A percentile compares a stretch with the other conserved stretches of the same genome.
Conservation (phyloP, 1,140 invertebrate genomes). For the Calephelis nemesis region DNA sequence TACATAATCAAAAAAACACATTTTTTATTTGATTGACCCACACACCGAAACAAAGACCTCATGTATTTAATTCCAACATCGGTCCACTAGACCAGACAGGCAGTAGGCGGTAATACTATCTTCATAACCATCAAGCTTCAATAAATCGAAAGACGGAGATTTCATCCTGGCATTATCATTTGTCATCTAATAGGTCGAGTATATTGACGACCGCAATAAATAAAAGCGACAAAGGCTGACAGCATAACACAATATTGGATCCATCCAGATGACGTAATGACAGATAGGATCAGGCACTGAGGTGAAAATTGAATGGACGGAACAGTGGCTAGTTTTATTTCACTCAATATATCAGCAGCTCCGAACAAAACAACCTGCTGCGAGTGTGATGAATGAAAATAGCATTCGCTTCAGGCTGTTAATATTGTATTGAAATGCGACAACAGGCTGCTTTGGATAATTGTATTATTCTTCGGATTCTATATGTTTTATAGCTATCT, state of each 20-base stretch:
- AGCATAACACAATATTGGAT: slow-evolving; percentile 45
- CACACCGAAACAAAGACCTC: no score
- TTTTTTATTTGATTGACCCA: no score
- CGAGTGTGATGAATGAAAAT: slow-evolving; percentile 48
- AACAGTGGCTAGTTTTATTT: slow-evolving; percentile 51
- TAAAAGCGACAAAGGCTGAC: slow-evolving; percentile 49
- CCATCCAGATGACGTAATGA: slow-evolving; percentile 48
- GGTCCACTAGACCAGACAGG: no score
- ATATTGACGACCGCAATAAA: slow-evolving; percentile 41
- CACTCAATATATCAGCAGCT: slow-evolving; percentile 56
- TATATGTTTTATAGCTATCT: not conserved
- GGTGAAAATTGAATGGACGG: slow-evolving; percentile 42
- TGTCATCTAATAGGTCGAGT: slow-evolving; percentile 14
- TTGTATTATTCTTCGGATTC: slow-evolving; percentile 5
- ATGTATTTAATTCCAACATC: no score
- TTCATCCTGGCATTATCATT: slow-evolving; percentile 1
- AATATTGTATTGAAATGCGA: slow-evolving; percentile 14
- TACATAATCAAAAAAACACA: no score
- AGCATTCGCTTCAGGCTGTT: slow-evolving; percentile 20
- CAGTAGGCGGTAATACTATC: no score
- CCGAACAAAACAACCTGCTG: slow-evolving; percentile 63
- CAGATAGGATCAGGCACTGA: slow-evolving; percentile 42
- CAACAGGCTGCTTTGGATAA: slow-evolving; percentile 11
- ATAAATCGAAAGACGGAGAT: not conserved
- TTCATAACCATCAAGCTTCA: not conserved